phyloP scores from a whole-genome alignment of 2,797 vertebrate genomes.

The Hypotaenidia okinawae region DNA sequence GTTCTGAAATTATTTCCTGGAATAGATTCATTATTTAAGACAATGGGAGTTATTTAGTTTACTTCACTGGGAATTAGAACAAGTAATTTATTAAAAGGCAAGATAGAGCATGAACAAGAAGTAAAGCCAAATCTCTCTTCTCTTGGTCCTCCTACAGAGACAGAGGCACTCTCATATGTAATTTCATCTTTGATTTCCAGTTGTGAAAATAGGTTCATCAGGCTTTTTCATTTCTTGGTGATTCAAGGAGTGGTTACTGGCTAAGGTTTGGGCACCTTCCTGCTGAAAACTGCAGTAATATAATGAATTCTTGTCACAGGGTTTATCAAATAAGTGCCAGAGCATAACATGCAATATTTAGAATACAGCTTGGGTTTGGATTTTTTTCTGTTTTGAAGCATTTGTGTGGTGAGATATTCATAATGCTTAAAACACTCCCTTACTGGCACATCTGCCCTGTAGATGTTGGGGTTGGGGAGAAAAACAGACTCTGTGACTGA shows the following conservation, averaged over 20 bases:
- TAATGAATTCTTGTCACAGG: not conserved
- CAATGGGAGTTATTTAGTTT: conserved; percentile 39
- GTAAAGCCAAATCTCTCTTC: not conserved
- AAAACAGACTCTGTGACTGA: not conserved
- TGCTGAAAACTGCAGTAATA: not conserved
- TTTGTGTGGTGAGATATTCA: not conserved
- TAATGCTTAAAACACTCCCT: not conserved
- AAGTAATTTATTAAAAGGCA: conserved; percentile 24
- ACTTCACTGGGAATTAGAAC: conserved; percentile 31
- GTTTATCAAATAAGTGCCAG: not conserved
- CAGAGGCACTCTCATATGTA: not conserved
- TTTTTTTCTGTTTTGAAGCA: not conserved
- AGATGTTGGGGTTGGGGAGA: not conserved
- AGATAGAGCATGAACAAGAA: not conserved
- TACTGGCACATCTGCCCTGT: not conserved
- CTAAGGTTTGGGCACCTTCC: not conserved
- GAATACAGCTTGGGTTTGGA: not conserved
- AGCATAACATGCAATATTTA: not conserved
- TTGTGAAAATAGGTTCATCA: not conserved
- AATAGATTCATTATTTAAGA: conserved; percentile 30
- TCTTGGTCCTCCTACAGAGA: not conserved
- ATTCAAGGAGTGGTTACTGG: not conserved
- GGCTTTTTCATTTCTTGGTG: not conserved
- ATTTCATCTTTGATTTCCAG: not conserved
- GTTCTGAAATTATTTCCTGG: conserved; percentile 37